Evolutionary conservation across 2,888 invertebrate genomes (phyloP).

Genomic region (Leptodirus hochenwartii): DNA sequence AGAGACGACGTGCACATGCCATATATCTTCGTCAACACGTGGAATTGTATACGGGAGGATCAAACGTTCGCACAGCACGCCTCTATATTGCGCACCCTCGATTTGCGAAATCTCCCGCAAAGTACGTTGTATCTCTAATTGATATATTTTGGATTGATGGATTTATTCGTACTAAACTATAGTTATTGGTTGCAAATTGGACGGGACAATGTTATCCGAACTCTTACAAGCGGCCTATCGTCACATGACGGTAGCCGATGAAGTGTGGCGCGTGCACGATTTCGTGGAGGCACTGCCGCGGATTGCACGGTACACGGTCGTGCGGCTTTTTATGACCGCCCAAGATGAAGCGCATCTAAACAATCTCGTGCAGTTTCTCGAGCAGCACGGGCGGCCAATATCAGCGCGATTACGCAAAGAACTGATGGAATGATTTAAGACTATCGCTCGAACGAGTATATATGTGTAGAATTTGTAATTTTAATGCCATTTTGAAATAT

Average conservation of each 20-base stretch:
- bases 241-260: constrained; percentile 22
- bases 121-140: not conserved
- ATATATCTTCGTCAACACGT: constrained; percentile 23
- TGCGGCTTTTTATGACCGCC: constrained; percentile 23
- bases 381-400: constrained; percentile 18
- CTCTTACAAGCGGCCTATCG: constrained; percentile 23
- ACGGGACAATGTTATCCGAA: constrained; percentile 23
- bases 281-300: constrained; percentile 20
- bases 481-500: constrained; percentile 2
- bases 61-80: constrained; percentile 19
- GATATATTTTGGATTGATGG: not conserved
- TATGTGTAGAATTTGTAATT: not conserved
- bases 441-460: constrained; percentile 3
- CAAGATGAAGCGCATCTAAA: constrained; percentile 20
- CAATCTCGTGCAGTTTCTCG: constrained; percentile 18
- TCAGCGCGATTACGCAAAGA: constrained; percentile 5
- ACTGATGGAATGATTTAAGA: not conserved
- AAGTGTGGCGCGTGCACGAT: constrained; percentile 18
- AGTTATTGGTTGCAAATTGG: constrained; percentile 28
- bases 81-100: constrained; percentile 19
- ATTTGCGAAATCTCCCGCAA: constrained; percentile 9
- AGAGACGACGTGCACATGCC: constrained; percentile 18
- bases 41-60: constrained; percentile 22
- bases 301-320: constrained; percentile 23
- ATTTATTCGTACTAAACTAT: not conserved